Evolutionary conservation across 1,140 invertebrate genomes (phyloP).

Genomic region (Leptinotarsa defecta): DNA sequence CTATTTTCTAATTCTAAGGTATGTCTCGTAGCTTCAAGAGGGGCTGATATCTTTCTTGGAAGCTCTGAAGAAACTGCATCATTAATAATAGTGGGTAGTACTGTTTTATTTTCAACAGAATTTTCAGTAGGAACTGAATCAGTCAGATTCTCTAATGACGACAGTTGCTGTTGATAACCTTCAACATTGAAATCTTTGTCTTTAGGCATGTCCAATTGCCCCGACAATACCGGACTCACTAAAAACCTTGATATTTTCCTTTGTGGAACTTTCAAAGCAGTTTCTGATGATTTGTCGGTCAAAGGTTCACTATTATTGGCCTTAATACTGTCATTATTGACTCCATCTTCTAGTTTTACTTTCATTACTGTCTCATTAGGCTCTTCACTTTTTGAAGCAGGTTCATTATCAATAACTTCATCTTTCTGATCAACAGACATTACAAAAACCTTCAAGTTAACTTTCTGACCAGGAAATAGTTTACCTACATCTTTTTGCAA

Average conservation of each 20-base stretch:
- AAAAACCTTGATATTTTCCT: constrained; percentile 79
- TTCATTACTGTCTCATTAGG: constrained; percentile 32
- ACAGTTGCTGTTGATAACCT: background rate
- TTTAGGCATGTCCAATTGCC: constrained; percentile 56
- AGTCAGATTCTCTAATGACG: constrained; percentile 9
- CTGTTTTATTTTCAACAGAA: constrained; percentile 11
- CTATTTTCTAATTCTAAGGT: constrained; percentile 38
- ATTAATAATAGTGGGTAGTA: background rate
- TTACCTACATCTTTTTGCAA: constrained; percentile 43
- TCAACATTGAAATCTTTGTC: constrained; percentile 44
- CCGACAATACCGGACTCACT: constrained; percentile 73
- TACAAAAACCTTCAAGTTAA: constrained; percentile 50
- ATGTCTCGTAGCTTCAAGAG: constrained; percentile 39
- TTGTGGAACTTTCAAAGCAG: constrained; percentile 56
- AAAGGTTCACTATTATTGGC: background rate
- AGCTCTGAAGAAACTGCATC: constrained; percentile 18
- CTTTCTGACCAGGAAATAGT: constrained; percentile 48
- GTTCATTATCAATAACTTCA: background rate
- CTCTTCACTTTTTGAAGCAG: background rate
- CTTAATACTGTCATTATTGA: constrained; percentile 14
- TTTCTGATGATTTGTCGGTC: constrained; percentile 37
- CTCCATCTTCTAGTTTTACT: constrained; percentile 24
- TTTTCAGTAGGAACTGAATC: constrained; percentile 20
- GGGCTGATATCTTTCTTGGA: constrained; percentile 43
- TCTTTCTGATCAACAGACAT: constrained; percentile 38